Evolutionary conservation across 2,797 vertebrate genomes (phyloP).

Genomic region (Dendrocincla fuliginosa): DNA sequence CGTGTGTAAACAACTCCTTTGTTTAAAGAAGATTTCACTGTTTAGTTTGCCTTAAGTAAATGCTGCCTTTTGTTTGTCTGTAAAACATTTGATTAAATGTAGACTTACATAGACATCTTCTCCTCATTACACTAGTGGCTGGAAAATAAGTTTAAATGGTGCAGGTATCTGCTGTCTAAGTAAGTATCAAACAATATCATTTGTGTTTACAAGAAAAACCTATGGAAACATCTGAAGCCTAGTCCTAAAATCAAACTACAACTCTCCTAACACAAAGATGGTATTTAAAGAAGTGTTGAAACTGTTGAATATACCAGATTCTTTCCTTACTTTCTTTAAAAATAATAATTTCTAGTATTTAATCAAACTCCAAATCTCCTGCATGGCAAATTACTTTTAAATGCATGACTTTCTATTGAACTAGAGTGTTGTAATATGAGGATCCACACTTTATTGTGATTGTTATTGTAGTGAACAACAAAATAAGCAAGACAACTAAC

Average conservation of each 20-base stretch:
- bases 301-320: neutral
- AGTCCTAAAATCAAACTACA: neutral
- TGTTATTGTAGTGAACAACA: neutral
- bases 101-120: slow-evolving; percentile 74
- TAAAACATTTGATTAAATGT: slow-evolving; percentile 82
- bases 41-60: slow-evolving; percentile 86
- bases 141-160: slow-evolving; percentile 45
- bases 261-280: neutral
- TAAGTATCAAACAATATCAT: neutral
- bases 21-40: slow-evolving; percentile 85
- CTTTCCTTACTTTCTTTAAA: neutral
- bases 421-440: neutral
- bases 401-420: neutral
- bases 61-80: slow-evolving; percentile 82
- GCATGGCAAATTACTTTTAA: neutral
- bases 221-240: neutral
- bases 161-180: neutral
- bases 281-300: neutral
- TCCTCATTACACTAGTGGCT: slow-evolving; percentile 52
- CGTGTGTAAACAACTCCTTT: slow-evolving; percentile 81
- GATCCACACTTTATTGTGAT: neutral
- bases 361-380: neutral
- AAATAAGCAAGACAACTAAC: neutral
- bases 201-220: slow-evolving; percentile 35
- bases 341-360: neutral